phyloP scores from a whole-genome alignment of 2,113 vertebrate species.

The Gambusia affinis region DNA sequence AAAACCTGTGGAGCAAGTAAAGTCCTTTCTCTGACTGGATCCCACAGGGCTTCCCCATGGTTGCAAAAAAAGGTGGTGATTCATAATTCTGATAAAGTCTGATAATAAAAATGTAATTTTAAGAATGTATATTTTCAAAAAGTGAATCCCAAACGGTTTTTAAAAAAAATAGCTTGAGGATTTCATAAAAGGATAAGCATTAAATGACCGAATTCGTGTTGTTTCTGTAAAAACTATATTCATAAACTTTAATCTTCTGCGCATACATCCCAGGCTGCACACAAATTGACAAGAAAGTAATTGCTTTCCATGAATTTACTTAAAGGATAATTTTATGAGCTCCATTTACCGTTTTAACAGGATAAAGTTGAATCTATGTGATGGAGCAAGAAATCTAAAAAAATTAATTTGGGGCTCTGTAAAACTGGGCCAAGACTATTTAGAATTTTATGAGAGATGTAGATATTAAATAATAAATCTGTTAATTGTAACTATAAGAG shows the following conservation, averaged over 20 bases:
- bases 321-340: background rate
- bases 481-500: no score
- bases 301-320: background rate
- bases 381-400: background rate
- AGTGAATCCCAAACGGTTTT: background rate
- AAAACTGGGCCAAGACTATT: background rate
- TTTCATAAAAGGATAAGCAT: conserved; percentile 13
- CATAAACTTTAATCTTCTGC: no score
- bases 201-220: conserved; percentile 23
- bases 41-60: background rate
- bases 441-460: background rate
- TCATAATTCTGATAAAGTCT: background rate
- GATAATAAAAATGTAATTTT: background rate
- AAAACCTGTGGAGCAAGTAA: background rate
- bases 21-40: no score
- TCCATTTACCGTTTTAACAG: background rate
- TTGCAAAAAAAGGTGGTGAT: background rate
- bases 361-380: background rate
- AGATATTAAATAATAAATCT: background rate
- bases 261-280: background rate
- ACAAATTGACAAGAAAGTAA: background rate
- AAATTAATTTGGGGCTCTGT: background rate
- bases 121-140: background rate
- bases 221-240: no score
- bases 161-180: background rate